Evolutionary conservation across 2,888 invertebrate genomes (phyloP).

Genomic region (Encarsia formosa): DNA sequence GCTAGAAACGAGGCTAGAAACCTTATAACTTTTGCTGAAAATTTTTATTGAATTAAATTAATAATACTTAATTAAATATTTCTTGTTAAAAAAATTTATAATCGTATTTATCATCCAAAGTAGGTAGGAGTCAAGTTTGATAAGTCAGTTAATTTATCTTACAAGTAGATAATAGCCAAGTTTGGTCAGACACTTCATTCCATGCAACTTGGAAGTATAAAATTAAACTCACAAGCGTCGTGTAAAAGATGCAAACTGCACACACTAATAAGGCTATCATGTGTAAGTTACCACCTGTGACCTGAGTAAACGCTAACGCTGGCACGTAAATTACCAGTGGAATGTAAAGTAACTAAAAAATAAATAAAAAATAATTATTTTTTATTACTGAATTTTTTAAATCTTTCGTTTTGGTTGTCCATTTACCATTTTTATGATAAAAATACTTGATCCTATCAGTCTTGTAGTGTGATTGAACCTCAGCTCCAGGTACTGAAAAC

Average conservation of each 20-base stretch:
- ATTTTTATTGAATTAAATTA: too few relatives aligned
- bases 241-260: conserved; percentile 88
- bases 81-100: too few relatives aligned
- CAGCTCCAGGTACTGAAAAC: conserved; percentile 64
- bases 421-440: conserved; percentile 65
- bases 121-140: too few relatives aligned
- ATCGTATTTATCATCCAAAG: too few relatives aligned
- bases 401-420: neutral
- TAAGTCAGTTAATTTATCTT: too few relatives aligned
- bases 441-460: conserved; percentile 65
- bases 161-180: too few relatives aligned
- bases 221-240: conserved; percentile 69
- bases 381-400: neutral
- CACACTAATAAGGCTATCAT: conserved; percentile 75
- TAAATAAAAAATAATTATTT: neutral
- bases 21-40: too few relatives aligned
- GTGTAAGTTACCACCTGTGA: conserved; percentile 78
- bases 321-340: conserved; percentile 87
- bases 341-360: conserved; percentile 61
- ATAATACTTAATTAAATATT: too few relatives aligned
- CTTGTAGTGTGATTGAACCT: conserved; percentile 67
- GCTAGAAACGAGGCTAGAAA: too few relatives aligned
- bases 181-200: too few relatives aligned
- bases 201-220: too few relatives aligned
- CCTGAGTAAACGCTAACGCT: conserved; percentile 80